Evolutionary conservation across 2,113 vertebrate genomes (phyloP).

Genomic region (Prunella fulvescens): DNA sequence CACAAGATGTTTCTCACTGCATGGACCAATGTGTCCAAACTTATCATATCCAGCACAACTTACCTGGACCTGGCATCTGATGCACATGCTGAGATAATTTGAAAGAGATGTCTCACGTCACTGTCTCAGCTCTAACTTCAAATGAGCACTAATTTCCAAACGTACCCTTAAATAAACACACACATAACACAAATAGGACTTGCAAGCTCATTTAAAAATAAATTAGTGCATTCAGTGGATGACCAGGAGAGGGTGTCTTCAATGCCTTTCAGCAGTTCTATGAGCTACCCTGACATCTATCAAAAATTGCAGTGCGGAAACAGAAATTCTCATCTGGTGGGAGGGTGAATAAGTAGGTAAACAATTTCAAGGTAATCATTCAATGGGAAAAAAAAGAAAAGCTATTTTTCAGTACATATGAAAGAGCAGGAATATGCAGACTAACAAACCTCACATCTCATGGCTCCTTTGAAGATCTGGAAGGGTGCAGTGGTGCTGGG

Average conservation of each 20-base stretch:
- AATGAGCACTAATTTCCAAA: not conserved
- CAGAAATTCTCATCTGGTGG: not conserved
- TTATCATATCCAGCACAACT: not conserved
- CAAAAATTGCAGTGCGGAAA: not conserved
- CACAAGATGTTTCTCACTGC: not conserved
- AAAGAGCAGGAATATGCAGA: not conserved
- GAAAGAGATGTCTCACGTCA: not conserved
- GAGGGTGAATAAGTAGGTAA: not conserved
- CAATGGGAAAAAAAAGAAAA: not conserved
- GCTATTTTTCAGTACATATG: not conserved
- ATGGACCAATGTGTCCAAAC: not conserved
- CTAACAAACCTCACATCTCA: not conserved
- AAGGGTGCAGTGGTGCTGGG: not conserved
- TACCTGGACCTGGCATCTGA: not conserved
- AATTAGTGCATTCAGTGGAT: not conserved
- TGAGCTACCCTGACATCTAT: not conserved
- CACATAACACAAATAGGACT: not conserved
- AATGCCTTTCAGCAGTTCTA: not conserved
- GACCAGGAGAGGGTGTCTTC: slow-evolving; percentile 39
- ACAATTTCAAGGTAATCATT: not conserved
- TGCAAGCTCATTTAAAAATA: not conserved
- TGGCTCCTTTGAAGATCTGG: not conserved
- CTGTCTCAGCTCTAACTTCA: not conserved
- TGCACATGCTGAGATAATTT: not conserved
- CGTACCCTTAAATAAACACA: not conserved